Conservation (phyloP, 2,797 vertebrate species). For the Diplodus puntazzo region DNA sequence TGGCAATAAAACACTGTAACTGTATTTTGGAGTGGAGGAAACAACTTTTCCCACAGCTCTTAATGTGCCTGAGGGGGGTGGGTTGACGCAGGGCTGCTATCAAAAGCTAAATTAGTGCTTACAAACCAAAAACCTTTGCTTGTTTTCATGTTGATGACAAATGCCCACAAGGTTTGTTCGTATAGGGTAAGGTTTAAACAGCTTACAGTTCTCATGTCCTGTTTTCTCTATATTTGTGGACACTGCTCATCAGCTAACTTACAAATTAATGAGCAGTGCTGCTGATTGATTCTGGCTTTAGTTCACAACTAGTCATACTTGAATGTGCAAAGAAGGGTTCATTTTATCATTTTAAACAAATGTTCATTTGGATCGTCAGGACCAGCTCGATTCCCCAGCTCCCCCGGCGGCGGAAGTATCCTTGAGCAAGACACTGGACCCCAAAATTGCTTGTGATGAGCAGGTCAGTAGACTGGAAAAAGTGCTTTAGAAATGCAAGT, state of each 20-base stretch:
- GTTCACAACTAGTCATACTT: background rate
- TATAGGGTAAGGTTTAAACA: background rate
- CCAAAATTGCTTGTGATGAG: too few species aligned
- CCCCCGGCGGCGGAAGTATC: too few species aligned
- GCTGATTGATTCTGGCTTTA: background rate
- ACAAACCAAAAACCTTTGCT: conserved; percentile 18
- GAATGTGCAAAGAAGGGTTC: background rate
- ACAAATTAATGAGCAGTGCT: conserved; percentile 11
- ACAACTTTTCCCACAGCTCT: conserved; percentile 27
- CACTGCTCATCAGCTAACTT: background rate
- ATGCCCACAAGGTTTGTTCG: conserved; percentile 16
- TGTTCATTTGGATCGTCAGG: background rate
- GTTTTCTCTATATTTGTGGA: background rate
- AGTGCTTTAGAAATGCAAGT: too few species aligned
- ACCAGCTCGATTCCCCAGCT: too few species aligned
- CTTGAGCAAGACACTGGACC: too few species aligned
- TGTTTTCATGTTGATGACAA: conserved; percentile 12
- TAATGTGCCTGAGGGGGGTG: conserved; percentile 16
- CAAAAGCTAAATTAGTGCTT: conserved; percentile 21
- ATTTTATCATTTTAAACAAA: background rate
- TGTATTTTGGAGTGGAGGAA: conserved; percentile 32
- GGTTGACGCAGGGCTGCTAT: conserved; percentile 1
- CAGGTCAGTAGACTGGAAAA: too few species aligned
- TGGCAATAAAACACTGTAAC: conserved; percentile 42
- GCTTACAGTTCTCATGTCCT: background rate